These are phyloP conservation scores for Hoplias malabaricus DNA, from an alignment of 2,113 vertebrate species.

Conservation along the genomic window DNA sequence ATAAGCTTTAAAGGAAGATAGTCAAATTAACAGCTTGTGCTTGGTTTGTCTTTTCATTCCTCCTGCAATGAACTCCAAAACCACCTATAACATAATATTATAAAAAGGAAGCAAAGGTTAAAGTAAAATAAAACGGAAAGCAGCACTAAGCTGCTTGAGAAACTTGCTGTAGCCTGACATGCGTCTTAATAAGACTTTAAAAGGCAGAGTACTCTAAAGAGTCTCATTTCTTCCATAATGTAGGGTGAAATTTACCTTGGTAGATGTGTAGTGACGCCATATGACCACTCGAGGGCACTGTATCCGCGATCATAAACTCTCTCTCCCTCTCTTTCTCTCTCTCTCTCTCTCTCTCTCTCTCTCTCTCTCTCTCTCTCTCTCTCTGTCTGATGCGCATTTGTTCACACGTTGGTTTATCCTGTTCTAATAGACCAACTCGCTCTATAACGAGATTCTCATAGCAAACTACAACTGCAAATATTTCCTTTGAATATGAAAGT, in stretches of 20 bases:
- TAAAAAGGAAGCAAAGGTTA: too few relatives aligned
- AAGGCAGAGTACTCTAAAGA: not conserved
- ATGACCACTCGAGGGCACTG: conserved; percentile 59
- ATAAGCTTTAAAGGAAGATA: too few relatives aligned
- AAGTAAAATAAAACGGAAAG: too few relatives aligned
- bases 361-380: not conserved
- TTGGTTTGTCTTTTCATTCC: too few relatives aligned
- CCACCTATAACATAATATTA: too few relatives aligned
- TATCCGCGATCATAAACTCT: conserved; percentile 11
- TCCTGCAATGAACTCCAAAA: too few relatives aligned
- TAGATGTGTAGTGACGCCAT: not conserved
- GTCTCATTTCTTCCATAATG: too few relatives aligned
- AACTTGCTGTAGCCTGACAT: too few relatives aligned
- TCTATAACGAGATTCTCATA: not conserved
- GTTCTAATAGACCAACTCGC: not conserved
- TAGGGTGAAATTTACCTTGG: not conserved
- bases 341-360: not conserved
- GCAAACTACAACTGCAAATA: not conserved
- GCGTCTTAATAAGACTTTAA: too few relatives aligned
- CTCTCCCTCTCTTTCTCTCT: not conserved
- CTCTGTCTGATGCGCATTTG: not conserved
- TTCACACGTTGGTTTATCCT: not conserved
- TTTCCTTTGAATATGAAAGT: not conserved
- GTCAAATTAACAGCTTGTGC: too few relatives aligned
- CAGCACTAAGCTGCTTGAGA: too few relatives aligned